Evolutionary conservation across 2,888 invertebrate species (phyloP).

Genomic region (Melanotus villosus): DNA sequence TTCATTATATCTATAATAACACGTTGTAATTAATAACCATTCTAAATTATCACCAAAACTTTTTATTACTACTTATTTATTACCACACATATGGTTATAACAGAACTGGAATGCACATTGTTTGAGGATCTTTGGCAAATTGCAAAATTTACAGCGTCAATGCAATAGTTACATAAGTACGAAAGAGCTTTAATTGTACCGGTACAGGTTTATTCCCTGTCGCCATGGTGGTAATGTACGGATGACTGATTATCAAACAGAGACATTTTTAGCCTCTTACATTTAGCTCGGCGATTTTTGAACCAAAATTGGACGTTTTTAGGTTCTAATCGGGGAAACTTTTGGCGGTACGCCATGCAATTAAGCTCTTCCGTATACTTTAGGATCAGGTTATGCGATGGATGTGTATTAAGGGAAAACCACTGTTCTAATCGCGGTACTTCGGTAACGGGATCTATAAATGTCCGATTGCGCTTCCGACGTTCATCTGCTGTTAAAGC

Average conservation of each 20-base stretch:
- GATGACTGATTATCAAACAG: constrained; percentile 83
- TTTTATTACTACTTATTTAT: constrained; percentile 30
- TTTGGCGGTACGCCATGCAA: constrained; percentile 96
- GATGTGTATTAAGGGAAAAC: constrained; percentile 98
- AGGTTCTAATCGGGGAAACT: constrained; percentile 98
- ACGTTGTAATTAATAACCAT: constrained; percentile 26
- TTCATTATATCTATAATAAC: constrained; percentile 27
- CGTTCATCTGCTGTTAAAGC: constrained; percentile 86
- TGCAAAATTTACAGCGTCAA: constrained; percentile 33
- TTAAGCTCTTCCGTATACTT: constrained; percentile 98
- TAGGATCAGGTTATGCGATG: constrained; percentile 96
- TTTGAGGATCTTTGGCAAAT: constrained; percentile 34
- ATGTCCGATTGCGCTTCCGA: constrained; percentile 96
- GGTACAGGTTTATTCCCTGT: constrained; percentile 69
- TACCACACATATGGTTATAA: constrained; percentile 33
- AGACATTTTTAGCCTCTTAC: constrained; percentile 95
- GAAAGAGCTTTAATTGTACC: constrained; percentile 16
- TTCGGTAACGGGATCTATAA: constrained; percentile 99
- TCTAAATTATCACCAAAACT: constrained; percentile 36
- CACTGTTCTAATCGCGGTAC: constrained; percentile 95
- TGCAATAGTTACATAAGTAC: constrained; percentile 37
- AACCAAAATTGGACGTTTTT: constrained; percentile 99
- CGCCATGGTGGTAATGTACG: constrained; percentile 75
- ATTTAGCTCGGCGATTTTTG: constrained; percentile 98
- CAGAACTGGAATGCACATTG: constrained; percentile 29